These are phyloP conservation scores for Fragum fragum DNA, from an alignment of 2,888 invertebrate species.

Conservation along the genomic window DNA sequence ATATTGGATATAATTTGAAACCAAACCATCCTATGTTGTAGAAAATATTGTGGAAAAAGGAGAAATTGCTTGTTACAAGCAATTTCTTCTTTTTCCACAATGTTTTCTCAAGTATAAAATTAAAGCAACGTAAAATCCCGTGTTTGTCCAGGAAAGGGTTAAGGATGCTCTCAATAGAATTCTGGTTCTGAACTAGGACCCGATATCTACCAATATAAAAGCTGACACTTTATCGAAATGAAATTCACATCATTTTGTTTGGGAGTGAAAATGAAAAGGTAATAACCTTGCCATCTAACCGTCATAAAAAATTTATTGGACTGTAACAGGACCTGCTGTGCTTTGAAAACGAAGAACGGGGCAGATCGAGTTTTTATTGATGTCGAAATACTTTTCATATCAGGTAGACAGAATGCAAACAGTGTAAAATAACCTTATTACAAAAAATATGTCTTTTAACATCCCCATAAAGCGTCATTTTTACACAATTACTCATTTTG, in stretches of 20 bases:
- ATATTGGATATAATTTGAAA: too few relatives aligned
- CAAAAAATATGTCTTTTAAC: slow-evolving; percentile 21
- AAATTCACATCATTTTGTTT: slow-evolving; percentile 14
- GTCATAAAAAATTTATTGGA: slow-evolving; percentile 33
- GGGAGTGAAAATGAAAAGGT: slow-evolving; percentile 37
- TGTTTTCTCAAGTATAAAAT: too few relatives aligned
- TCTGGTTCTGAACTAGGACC: neutral
- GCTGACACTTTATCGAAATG: slow-evolving; percentile 19
- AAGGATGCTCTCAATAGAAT: too few relatives aligned
- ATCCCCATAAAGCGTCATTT: slow-evolving; percentile 6
- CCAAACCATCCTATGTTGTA: too few relatives aligned
- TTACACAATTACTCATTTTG: slow-evolving; percentile 20
- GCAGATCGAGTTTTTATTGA: slow-evolving; percentile 14
- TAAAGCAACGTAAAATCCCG: too few relatives aligned
- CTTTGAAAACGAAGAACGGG: slow-evolving; percentile 24
- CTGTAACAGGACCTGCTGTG: slow-evolving; percentile 11
- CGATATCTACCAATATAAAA: slow-evolving; percentile 2
- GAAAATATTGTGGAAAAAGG: too few relatives aligned
- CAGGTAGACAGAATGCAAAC: slow-evolving; percentile 23
- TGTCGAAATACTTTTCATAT: neutral
- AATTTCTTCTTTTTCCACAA: too few relatives aligned
- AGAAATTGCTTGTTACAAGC: too few relatives aligned
- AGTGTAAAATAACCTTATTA: slow-evolving; percentile 28
- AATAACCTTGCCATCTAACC: slow-evolving; percentile 28
- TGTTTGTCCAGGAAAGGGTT: too few relatives aligned